phyloP scores from a whole-genome alignment of 2,113 vertebrate species.

The Lipotes vexillifer region DNA sequence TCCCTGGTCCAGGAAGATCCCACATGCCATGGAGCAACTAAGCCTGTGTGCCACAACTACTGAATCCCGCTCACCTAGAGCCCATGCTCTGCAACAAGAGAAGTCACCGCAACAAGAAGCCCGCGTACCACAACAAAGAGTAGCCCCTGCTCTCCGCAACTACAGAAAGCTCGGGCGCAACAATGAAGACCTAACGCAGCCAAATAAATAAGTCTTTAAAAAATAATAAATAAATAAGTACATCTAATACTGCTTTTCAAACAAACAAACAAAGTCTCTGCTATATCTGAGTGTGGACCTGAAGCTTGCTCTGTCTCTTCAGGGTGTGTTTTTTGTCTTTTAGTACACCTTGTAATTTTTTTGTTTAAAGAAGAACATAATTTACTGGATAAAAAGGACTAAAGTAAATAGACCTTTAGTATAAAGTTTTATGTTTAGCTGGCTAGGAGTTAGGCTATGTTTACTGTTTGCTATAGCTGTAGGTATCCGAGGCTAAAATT shows the following conservation, averaged over 20 bases:
- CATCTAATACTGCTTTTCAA: too few species aligned
- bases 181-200: too few species aligned
- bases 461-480: neutral
- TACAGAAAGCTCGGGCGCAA: too few species aligned
- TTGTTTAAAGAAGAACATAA: neutral
- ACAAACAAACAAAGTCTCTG: neutral
- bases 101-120: too few species aligned
- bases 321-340: neutral
- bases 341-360: neutral
- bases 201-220: too few species aligned
- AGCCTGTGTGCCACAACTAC: too few species aligned
- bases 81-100: too few species aligned
- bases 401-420: neutral
- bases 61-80: rapidly evolving
- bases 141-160: too few species aligned
- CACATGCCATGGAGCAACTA: too few species aligned
- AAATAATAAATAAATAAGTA: too few species aligned
- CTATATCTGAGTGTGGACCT: neutral
- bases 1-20: too few species aligned
- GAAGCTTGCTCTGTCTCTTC: neutral
- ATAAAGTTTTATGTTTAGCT: neutral
- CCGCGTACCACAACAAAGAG: too few species aligned
- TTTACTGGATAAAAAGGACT: neutral
- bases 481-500: neutral
- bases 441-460: neutral